Conservation (phyloP, 2,113 vertebrate genomes). For the Ailuropoda melanoleuca region DNA sequence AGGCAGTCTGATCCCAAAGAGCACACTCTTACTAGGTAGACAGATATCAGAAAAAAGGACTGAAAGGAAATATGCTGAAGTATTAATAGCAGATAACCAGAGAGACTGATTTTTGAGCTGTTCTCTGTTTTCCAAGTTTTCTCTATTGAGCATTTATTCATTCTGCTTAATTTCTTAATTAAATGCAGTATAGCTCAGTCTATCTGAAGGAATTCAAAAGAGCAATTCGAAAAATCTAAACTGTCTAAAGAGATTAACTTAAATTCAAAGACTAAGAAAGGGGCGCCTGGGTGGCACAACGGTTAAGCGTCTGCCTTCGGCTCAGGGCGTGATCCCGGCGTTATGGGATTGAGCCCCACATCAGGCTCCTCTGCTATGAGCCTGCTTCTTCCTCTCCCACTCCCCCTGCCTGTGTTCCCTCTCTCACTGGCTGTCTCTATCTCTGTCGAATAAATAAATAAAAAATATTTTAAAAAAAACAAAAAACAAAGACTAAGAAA, state of each 20-base stretch:
- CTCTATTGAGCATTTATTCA: not conserved
- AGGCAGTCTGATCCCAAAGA: not conserved
- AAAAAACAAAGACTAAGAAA: slow-evolving; percentile 47
- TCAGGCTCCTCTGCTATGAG: no score
- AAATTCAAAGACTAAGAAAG: slow-evolving; percentile 53
- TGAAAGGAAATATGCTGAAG: not conserved
- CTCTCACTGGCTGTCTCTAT: no score
- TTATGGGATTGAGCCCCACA: no score
- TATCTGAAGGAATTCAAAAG: slow-evolving; percentile 35
- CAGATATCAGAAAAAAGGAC: not conserved
- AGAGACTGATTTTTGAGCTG: not conserved
- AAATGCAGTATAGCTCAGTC: not conserved
- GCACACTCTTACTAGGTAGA: not conserved
- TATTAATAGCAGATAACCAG: not conserved
- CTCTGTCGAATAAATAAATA: no score
- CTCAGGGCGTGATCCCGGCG: no score
- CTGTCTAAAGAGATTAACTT: slow-evolving; percentile 32
- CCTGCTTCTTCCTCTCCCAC: no score
- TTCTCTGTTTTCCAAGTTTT: slow-evolving; percentile 27
- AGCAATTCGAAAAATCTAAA: not conserved
- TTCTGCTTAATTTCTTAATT: slow-evolving; percentile 14
- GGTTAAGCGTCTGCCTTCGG: no score
- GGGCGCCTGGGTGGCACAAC: no score
- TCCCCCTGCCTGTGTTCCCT: no score
- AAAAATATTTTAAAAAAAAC: no score